Evolutionary conservation across 2,888 invertebrate genomes (phyloP), one percentile per base, ranked within the genome.

Genomic region (Odiellus spinosus): DNA sequence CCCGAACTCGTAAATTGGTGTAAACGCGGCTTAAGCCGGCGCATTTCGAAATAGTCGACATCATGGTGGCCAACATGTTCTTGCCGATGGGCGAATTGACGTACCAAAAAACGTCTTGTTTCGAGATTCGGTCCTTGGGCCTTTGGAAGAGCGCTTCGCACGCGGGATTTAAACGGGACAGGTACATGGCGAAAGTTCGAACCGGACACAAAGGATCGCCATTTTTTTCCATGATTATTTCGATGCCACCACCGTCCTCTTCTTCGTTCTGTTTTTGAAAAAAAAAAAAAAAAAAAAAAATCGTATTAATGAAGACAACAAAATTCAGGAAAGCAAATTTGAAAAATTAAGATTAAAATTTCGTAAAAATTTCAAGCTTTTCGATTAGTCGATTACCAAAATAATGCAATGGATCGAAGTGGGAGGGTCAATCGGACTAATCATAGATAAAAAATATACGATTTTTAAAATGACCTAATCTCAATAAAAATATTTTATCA

Each of bases 11-110:
- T 19, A 51, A 48, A 46, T 53, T 53, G 20, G 51, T 51, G 44
- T 53, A 53, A 32, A 53, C 46, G 39, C 53, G 53, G 42, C 49
- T 50, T 10, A 53, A 41, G 33, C 51, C 43, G 10, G 53, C 53
- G 42, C 53, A 53, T 40, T 53, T 53, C 10, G 53, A 53, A 34
- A 53, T 53, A 20, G 53, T 51, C 10, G 51, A 52, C 53, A 53
- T 53, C 53, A 53, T 53, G 15, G 51, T 53, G 26, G 53, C 51
- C 10, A 53, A 38, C 49, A 53, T 49, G 21, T 51, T 53, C 45
- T 53, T 53, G 35, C 53, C 53, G 17, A 53, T 48, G 5, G 53
- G 53, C 10, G 51, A 52, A 40, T 53, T 53, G 32, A 51, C 50
- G 26, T 50, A 53, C 53, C 53, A 53, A 20, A 49, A 52, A 2